These are phyloP conservation scores for Sinhomidia bicolor DNA, from an alignment of 2,888 invertebrate species.

Conservation along the genomic window DNA sequence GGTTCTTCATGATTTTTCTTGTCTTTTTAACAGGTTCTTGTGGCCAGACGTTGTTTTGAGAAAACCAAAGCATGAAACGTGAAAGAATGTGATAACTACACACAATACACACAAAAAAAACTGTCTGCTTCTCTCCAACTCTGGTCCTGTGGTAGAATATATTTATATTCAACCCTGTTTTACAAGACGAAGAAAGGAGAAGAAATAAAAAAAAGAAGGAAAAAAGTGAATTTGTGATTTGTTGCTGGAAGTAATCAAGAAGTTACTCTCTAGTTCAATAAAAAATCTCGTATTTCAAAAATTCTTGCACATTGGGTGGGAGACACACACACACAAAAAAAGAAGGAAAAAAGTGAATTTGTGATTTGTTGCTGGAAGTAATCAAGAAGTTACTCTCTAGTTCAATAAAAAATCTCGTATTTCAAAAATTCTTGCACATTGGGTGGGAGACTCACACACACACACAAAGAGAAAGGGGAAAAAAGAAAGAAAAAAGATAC, in stretches of 20 bases:
- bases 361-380: constrained; percentile 58
- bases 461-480: background rate
- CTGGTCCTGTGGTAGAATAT: background rate
- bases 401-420: constrained; percentile 53
- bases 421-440: background rate
- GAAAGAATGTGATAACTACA: constrained; percentile 40
- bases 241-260: constrained; percentile 54
- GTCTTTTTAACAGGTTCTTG: constrained; percentile 14
- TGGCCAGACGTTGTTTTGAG: background rate
- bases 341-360: constrained; percentile 43
- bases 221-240: constrained; percentile 59
- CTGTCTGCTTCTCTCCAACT: background rate
- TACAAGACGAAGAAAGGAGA: background rate
- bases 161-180: background rate
- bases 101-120: background rate
- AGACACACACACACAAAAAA: background rate
- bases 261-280: constrained; percentile 51
- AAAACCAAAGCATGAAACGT: constrained; percentile 16
- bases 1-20: constrained; percentile 11
- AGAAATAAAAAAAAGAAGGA: background rate
- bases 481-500: background rate
- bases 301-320: background rate
- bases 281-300: constrained; percentile 41
- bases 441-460: background rate
- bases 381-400: constrained; percentile 53